Percentiles rank a stretch among this genome's conserved stretches.
phyloP scores from a whole-genome alignment of 2,797 vertebrate species.

The Pseudocheirus occidentalis region DNA sequence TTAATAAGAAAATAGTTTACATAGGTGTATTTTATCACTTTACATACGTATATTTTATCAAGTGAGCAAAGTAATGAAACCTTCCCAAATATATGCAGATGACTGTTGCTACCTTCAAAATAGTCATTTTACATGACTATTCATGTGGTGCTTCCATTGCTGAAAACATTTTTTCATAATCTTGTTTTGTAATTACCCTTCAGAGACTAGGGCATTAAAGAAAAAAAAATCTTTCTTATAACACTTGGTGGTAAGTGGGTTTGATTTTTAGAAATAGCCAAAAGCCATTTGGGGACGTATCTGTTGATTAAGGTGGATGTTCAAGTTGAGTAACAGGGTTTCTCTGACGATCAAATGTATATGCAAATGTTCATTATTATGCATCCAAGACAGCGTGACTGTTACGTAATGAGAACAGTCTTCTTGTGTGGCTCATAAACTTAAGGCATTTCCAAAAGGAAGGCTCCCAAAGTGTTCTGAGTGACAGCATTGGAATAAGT shows the following conservation, averaged over 20 bases:
- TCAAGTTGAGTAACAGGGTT: background rate
- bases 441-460: background rate
- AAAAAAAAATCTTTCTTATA: background rate
- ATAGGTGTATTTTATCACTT: background rate
- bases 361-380: background rate
- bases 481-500: background rate
- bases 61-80: background rate
- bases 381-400: background rate
- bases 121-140: conserved; percentile 10
- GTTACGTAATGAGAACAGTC: background rate
- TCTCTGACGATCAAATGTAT: background rate
- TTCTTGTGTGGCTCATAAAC: background rate
- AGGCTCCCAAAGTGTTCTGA: background rate
- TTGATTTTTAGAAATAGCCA: conserved; percentile 37
- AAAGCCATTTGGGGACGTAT: background rate
- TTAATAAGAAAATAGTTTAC: conserved; percentile 39
- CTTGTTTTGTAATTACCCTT: conserved; percentile 22
- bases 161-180: conserved; percentile 7
- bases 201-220: background rate
- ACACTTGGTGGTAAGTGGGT: background rate
- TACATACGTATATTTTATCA: background rate
- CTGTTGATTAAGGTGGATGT: conserved; percentile 23
- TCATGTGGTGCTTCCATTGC: background rate
- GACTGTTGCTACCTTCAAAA: conserved; percentile 19
- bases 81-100: background rate